phyloP scores from a whole-genome alignment of 2,113 vertebrate genomes.

The Platysteira castanea region DNA sequence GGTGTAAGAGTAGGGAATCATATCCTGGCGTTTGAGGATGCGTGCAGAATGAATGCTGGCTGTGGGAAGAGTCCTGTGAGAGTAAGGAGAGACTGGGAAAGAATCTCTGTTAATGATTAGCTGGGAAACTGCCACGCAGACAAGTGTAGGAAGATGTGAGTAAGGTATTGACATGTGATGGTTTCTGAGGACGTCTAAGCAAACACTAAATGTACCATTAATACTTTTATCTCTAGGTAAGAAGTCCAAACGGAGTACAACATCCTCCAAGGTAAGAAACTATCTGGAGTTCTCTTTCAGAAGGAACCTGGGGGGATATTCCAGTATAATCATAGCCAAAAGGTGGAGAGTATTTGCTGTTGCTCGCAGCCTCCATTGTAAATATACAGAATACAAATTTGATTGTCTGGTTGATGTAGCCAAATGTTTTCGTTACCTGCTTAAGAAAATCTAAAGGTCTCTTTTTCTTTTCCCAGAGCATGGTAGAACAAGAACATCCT shows the following conservation, averaged over 20 bases:
- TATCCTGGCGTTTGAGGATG: neutral
- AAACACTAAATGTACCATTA: neutral
- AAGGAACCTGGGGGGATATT: neutral
- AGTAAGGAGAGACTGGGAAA: neutral
- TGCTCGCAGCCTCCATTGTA: neutral
- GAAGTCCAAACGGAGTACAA: conserved; percentile 26
- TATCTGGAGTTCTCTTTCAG: neutral
- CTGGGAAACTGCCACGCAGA: neutral
- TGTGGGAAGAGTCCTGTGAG: neutral
- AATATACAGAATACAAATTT: neutral
- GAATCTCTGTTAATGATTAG: neutral
- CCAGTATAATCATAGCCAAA: neutral
- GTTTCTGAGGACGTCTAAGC: neutral
- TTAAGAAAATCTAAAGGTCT: neutral
- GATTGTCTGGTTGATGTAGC: neutral
- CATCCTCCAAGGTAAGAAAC: conserved; percentile 65
- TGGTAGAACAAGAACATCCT: conserved; percentile 53
- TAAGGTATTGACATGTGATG: neutral
- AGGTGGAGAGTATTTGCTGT: neutral
- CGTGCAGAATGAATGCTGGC: neutral
- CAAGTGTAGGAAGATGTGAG: neutral
- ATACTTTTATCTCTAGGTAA: conserved; percentile 42
- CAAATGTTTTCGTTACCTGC: neutral
- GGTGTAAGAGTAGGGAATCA: neutral
- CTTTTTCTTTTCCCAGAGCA: neutral